Evolutionary conservation across 2,888 invertebrate species (phyloP).

Genomic region (Rhingia rostrata): DNA sequence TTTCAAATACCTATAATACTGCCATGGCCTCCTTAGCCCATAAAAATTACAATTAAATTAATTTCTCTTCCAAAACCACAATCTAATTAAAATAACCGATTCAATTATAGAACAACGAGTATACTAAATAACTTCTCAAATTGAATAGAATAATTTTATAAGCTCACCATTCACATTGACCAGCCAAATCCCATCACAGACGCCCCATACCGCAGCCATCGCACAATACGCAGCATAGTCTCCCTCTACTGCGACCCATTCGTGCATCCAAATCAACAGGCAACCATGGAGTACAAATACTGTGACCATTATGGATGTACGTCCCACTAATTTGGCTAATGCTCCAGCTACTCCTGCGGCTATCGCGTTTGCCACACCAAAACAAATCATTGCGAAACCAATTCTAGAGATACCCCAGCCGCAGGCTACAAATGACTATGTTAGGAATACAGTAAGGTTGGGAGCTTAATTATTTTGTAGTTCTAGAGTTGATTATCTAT

Average conservation of each 20-base stretch:
- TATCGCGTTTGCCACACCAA: slow-evolving; percentile 94
- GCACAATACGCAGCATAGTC: slow-evolving; percentile 89
- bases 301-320: slow-evolving; percentile 90
- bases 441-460: slow-evolving; percentile 43
- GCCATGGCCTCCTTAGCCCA: no score
- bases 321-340: slow-evolving; percentile 89
- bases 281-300: slow-evolving; percentile 89
- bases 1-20: no score
- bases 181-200: slow-evolving; percentile 95
- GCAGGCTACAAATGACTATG: slow-evolving; percentile 92
- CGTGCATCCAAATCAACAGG: slow-evolving; percentile 87
- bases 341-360: slow-evolving; percentile 92
- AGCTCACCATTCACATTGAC: slow-evolving; percentile 94
- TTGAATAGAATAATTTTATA: not conserved
- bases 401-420: slow-evolving; percentile 95
- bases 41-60: no score
- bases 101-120: not conserved
- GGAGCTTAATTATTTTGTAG: not conserved
- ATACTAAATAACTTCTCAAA: not conserved
- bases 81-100: not conserved
- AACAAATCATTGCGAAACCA: slow-evolving; percentile 96
- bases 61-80: not conserved
- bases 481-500: slow-evolving; percentile 69
- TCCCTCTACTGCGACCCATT: slow-evolving; percentile 89
- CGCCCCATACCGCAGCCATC: slow-evolving; percentile 93